A percentile compares a stretch with the other conserved stretches of the same genome.
Evolutionary conservation across 2,113 vertebrate genomes (phyloP).

Genomic region (Daphoenositta chrysoptera): DNA sequence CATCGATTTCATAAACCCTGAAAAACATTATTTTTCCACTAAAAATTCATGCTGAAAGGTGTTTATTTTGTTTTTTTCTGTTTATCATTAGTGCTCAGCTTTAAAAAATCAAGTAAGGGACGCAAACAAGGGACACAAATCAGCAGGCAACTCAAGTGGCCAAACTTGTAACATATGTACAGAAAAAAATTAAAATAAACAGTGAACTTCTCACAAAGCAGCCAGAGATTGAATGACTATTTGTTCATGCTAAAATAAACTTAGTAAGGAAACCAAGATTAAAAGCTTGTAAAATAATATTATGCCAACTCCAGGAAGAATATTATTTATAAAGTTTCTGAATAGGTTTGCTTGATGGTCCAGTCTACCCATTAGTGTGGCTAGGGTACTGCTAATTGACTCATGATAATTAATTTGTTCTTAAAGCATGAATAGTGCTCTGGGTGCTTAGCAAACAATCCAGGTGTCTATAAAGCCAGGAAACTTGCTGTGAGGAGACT

Average conservation of each 20-base stretch:
- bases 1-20: neutral
- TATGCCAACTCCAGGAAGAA: neutral
- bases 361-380: neutral
- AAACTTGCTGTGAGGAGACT: neutral
- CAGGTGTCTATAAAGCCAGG: neutral
- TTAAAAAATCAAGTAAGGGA: neutral
- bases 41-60: neutral
- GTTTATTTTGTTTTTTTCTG: neutral
- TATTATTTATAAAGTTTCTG: neutral
- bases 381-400: neutral
- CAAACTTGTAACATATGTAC: neutral
- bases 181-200: neutral
- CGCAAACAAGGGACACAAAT: no score
- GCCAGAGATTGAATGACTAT: neutral
- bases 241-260: neutral
- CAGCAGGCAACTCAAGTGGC: neutral
- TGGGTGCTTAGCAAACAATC: neutral
- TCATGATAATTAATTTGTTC: constrained; percentile 6
- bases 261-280: neutral
- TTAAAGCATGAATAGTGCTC: neutral
- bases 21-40: neutral
- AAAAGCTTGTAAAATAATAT: neutral
- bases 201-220: neutral
- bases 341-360: neutral
- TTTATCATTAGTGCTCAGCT: neutral